These are phyloP conservation scores for Hepsetus odoe DNA, from an alignment of 2,113 vertebrate species.

Conservation along the genomic window DNA sequence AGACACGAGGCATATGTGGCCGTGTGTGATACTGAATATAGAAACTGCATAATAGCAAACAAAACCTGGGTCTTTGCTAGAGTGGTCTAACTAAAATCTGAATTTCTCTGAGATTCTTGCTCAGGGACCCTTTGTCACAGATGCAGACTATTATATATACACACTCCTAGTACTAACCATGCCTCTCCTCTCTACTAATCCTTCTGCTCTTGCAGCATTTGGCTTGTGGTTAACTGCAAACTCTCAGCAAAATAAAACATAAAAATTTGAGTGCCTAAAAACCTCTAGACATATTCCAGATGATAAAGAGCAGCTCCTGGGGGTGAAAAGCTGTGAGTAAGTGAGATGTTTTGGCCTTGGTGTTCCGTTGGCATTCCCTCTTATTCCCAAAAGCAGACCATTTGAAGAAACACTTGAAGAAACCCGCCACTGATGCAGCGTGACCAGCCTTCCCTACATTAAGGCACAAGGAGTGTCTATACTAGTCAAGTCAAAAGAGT, in stretches of 20 bases:
- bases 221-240: conserved; percentile 16
- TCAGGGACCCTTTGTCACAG: neutral
- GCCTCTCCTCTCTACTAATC: neutral
- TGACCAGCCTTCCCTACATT: no score
- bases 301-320: neutral
- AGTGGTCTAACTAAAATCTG: neutral
- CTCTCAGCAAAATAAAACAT: conserved; percentile 1
- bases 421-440: no score
- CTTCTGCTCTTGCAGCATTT: neutral
- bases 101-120: conserved; percentile 13
- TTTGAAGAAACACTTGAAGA: no score
- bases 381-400: no score
- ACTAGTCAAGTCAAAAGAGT: no score
- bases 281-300: neutral
- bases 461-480: no score
- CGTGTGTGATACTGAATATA: no score
- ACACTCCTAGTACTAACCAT: neutral
- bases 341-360: neutral
- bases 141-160: neutral
- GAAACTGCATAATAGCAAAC: no score
- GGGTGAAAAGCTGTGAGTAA: neutral
- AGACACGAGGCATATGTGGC: no score
- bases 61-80: no score
- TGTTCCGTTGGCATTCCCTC: no score
- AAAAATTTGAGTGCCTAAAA: neutral